These are phyloP conservation scores for Proisotoma minuta DNA, from an alignment of 2,888 invertebrate species.

Conservation along the genomic window DNA sequence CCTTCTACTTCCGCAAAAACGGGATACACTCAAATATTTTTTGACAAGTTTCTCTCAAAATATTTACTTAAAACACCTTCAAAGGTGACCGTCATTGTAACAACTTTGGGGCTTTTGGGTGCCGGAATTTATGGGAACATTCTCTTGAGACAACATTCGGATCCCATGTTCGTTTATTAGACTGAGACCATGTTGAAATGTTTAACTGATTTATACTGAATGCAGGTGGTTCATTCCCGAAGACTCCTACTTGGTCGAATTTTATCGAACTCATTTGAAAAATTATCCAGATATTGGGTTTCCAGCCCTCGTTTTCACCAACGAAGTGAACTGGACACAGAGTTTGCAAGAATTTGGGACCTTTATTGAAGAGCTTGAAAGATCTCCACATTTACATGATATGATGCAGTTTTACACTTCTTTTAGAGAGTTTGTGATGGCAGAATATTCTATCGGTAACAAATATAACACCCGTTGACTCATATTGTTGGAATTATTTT, in stretches of 20 bases:
- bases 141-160: neutral
- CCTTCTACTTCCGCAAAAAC: constrained; percentile 48
- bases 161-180: no score
- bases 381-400: neutral
- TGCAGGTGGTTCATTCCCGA: no score
- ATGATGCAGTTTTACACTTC: neutral
- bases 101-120: neutral
- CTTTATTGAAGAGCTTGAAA: neutral
- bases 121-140: neutral
- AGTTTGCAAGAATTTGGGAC: neutral
- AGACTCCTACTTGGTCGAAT: neutral
- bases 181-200: no score
- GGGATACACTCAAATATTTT: constrained; percentile 49
- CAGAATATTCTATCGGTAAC: neutral
- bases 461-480: no score
- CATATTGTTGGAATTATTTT: no score
- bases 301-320: neutral
- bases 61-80: constrained; percentile 49
- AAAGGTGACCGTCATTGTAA: constrained; percentile 46
- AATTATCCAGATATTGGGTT: neutral
- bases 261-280: neutral
- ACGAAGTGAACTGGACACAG: neutral
- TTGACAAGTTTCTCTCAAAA: constrained; percentile 49
- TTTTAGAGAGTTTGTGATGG: neutral
- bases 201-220: no score